phyloP scores from a whole-genome alignment of 2,113 vertebrate genomes.

The Saguinus imperator region DNA sequence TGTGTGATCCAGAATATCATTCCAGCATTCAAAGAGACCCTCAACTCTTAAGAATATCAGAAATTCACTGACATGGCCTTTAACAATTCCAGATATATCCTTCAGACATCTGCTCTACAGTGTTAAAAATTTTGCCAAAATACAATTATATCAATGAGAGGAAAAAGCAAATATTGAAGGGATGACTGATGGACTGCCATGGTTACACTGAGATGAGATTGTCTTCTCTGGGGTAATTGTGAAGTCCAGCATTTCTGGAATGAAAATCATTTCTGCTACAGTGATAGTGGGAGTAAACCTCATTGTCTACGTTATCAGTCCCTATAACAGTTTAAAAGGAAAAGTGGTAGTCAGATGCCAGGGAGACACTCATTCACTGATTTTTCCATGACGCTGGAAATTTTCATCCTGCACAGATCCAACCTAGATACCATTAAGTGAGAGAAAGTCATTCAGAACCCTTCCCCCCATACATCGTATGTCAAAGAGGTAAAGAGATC shows the following conservation, averaged over 20 bases:
- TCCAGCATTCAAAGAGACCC: background rate
- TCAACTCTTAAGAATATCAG: background rate
- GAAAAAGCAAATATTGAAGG: background rate
- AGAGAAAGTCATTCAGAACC: background rate
- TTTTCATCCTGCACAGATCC: background rate
- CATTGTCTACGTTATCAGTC: background rate
- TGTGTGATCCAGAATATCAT: background rate
- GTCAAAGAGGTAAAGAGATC: background rate
- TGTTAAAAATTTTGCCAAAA: background rate
- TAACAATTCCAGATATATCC: background rate
- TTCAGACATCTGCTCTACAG: background rate
- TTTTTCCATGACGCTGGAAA: background rate
- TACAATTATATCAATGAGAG: background rate
- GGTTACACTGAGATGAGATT: background rate
- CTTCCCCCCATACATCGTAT: background rate
- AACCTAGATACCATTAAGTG: background rate
- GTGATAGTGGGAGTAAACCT: background rate
- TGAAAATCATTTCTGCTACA: background rate
- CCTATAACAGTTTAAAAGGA: background rate
- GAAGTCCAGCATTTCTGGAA: background rate
- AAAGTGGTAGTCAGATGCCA: background rate
- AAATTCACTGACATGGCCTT: background rate
- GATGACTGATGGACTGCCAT: background rate
- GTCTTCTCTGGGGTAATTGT: background rate
- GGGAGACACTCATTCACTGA: background rate